phyloP scores from a whole-genome alignment of 1,140 invertebrate species.

The Varroa destructor region DNA sequence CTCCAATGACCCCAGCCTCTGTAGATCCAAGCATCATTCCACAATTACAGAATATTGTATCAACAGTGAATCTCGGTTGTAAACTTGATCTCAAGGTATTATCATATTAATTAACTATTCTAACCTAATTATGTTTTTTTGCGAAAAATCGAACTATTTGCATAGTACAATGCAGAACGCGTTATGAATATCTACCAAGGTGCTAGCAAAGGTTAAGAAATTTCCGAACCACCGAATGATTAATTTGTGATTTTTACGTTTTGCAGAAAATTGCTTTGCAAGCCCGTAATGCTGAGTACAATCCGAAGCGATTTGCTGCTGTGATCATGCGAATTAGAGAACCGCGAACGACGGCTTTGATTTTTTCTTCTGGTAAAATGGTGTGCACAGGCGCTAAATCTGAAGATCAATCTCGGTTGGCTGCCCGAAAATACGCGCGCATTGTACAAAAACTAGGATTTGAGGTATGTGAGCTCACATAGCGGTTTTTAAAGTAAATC shows the following conservation, averaged over 20 bases:
- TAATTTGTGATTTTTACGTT: conserved; percentile 33
- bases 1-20: conserved; percentile 83
- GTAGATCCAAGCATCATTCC: conserved; percentile 84
- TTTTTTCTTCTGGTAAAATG: conserved; percentile 99
- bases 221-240: too few species aligned
- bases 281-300: conserved; percentile 98
- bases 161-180: too few species aligned
- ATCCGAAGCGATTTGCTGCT: conserved; percentile 98
- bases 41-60: conserved; percentile 91
- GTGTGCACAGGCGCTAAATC: conserved; percentile 99
- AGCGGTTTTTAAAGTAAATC: conserved; percentile 1
- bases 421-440: conserved; percentile 93
- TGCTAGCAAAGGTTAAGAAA: too few species aligned
- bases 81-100: conserved; percentile 69
- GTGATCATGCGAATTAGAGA: conserved; percentile 99
- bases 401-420: conserved; percentile 89
- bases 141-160: too few species aligned
- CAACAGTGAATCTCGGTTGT: conserved; percentile 91
- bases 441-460: conserved; percentile 99
- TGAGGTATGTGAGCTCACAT: conserved; percentile 49
- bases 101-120: too few species aligned
- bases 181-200: too few species aligned
- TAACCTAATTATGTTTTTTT: too few species aligned
- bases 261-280: conserved; percentile 82
- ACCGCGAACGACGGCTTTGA: conserved; percentile 92